Base-by-base conservation (phyloP, 2,113 vertebrate genomes). In the Ceratotherium simum region DNA sequence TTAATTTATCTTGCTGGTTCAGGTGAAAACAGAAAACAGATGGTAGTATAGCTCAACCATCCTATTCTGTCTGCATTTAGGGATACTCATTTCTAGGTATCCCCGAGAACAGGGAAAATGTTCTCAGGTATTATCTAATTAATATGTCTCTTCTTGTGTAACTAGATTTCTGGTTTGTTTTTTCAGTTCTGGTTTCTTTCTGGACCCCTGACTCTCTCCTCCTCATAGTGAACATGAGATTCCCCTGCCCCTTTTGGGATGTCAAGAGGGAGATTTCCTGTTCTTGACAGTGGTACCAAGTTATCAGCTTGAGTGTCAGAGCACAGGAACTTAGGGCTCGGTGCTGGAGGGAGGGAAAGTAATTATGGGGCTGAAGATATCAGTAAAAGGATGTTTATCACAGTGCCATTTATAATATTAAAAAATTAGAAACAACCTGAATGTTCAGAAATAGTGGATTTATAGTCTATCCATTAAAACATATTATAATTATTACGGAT, bases 1-100 rank as follows among this genome's bases (percentile, higher is more conserved):
- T 94, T 82, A 51, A 80, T 75, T 6, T 82, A 31, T 17, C 39
- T 94, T 27, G 25, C 46, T 88, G 42, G 33, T 85, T 91, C 20
- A 42, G 13, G 80, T 95, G 60, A 92, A 82, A 91, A 91, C 51
- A 67, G 58, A 80, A 95, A 90, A 56, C 36, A 85, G 42, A 31
- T 81, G 6, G 9, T 21, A 48, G 23, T 58, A 8, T 33, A 64
- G 51, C 11, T 82, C 42, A 70, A 12, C n/a, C 79, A 42, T 51
- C 12, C 12, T 76, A 2, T 21, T 5, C 10, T 13, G 23, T 80
- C 39, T 31, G 7, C 31, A 51, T 72, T 87, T 67, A 96, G 21
- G 25, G 54, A 91, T 48, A 75, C 3, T 5, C 31, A 33, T 92
- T 91, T 83, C 79, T 93, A 48, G 56, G 16, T 60, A 7, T 72